A percentile compares a stretch with the other conserved stretches of the same genome.
phyloP scores from a whole-genome alignment of 2,113 vertebrate species.

The Erythrocebus patas region DNA sequence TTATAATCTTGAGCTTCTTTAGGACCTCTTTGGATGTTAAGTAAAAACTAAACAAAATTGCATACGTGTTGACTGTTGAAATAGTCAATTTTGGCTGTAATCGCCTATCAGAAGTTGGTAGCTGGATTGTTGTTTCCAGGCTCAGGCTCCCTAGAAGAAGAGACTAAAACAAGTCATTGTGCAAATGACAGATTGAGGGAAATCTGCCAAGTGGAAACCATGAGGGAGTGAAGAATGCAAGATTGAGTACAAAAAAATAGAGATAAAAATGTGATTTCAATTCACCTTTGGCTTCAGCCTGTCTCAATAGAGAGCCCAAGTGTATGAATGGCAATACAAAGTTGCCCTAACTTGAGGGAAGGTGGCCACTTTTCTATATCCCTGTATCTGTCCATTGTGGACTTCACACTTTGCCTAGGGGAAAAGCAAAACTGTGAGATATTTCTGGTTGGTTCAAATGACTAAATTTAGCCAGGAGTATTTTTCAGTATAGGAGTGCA shows the following conservation, averaged over 20 bases:
- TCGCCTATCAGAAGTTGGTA: background rate
- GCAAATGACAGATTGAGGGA: background rate
- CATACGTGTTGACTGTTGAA: background rate
- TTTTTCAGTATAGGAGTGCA: background rate
- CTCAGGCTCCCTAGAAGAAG: background rate
- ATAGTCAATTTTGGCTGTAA: background rate
- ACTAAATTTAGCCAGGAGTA: background rate
- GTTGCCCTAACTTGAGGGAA: background rate
- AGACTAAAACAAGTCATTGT: background rate
- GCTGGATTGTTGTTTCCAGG: background rate
- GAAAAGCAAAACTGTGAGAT: background rate
- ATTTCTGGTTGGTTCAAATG: background rate
- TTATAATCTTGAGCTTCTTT: background rate
- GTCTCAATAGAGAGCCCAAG: background rate
- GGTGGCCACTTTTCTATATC: background rate
- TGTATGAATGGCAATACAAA: background rate
- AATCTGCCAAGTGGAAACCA: background rate
- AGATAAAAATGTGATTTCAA: background rate
- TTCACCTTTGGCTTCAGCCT: background rate
- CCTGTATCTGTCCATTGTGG: background rate
- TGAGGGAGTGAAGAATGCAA: background rate
- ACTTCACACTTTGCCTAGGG: background rate
- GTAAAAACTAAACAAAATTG: background rate
- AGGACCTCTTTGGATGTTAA: background rate
- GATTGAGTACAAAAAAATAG: background rate